Evolutionary conservation across 2,113 vertebrate genomes (phyloP), one percentile per base, ranked within the genome.

Genomic region (Genyomyrus donnyi): DNA sequence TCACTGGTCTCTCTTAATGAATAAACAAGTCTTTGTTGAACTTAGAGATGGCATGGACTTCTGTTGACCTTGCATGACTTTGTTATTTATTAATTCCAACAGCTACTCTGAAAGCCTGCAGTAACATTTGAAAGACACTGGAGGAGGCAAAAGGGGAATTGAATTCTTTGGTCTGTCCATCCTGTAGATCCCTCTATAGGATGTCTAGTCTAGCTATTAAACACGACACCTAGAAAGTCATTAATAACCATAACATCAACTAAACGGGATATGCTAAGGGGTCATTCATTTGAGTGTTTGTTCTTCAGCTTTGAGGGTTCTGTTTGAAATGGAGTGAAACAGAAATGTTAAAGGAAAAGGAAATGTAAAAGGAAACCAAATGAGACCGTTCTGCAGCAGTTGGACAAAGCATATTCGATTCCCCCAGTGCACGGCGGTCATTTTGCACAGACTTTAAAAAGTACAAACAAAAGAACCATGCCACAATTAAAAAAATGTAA

Each of bases 51-150:
- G 48, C 27, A 56, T 48, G 77, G 53, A 49, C 50, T 89, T 58
- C 89, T 50, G 35, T 31, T 84, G 89, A 89, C 89, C 89, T 89
- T 45, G 48, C 62, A 50, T 89, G 27, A 35, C 58, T 84, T 70
- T 70, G n/a, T 70, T 70, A 31, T 31, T 70, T 70, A 70, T 70
- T 31, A 70, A 70, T 70, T 70, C n/a, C n/a, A 70, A 70, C 9
- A 70, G 62, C 62, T 70, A 70, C n/a, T 70, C 9, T 31, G 62
- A 70, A n/a, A 11, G 62, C 62, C 10, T 27, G 3, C 10, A 31
- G n/a, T 70, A 70, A 70, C n/a, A 31, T 70, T 70, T 27, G 10
- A 70, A 70, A 70, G 62, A 27, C 1, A 27, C 62, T 27, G 10
- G 27, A 70, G 62, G n/a, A 70, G 10, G n/a, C 10, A 31, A 70